A percentile compares a stretch with the other conserved stretches of the same genome.
phyloP scores from a whole-genome alignment of 2,797 vertebrate species.

The Knipowitschia caucasica region DNA sequence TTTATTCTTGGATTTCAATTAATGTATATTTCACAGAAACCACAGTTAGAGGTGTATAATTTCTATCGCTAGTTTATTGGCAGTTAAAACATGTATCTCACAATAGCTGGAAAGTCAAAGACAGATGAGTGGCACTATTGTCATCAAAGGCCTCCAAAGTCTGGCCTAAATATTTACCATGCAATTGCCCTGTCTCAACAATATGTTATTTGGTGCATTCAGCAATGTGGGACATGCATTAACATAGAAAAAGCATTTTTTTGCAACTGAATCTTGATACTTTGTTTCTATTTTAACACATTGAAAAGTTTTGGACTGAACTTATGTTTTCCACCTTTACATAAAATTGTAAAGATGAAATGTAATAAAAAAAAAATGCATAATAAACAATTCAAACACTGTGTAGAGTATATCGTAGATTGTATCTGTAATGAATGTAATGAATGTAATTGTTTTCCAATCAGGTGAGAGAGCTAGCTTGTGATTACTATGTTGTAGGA shows the following conservation, averaged over 20 bases:
- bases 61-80: slow-evolving; percentile 72
- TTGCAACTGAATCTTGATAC: slow-evolving; percentile 80
- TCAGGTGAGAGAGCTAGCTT: slow-evolving; percentile 24
- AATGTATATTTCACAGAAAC: slow-evolving; percentile 7
- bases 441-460: too few species aligned
- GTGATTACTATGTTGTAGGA: slow-evolving; percentile 2
- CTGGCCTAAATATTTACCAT: slow-evolving; percentile 85
- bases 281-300: slow-evolving; percentile 33
- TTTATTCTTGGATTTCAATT: too few species aligned
- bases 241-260: slow-evolving; percentile 76
- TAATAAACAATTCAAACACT: slow-evolving; percentile 18
- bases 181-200: slow-evolving; percentile 78
- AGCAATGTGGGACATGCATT: slow-evolving; percentile 86
- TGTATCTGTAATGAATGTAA: slow-evolving; percentile 33
- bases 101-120: slow-evolving; percentile 74
- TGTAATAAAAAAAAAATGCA: slow-evolving; percentile 9
- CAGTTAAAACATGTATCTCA: slow-evolving; percentile 72
- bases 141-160: slow-evolving; percentile 78
- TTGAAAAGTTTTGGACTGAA: too few species aligned
- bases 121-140: slow-evolving; percentile 83
- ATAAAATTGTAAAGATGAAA: slow-evolving; percentile 10
- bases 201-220: slow-evolving; percentile 77
- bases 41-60: slow-evolving; percentile 25
- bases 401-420: slow-evolving; percentile 5
- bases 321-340: slow-evolving; percentile 14